phyloP scores from a whole-genome alignment of 2,113 vertebrate genomes.

The Gobiocypris rarus region DNA sequence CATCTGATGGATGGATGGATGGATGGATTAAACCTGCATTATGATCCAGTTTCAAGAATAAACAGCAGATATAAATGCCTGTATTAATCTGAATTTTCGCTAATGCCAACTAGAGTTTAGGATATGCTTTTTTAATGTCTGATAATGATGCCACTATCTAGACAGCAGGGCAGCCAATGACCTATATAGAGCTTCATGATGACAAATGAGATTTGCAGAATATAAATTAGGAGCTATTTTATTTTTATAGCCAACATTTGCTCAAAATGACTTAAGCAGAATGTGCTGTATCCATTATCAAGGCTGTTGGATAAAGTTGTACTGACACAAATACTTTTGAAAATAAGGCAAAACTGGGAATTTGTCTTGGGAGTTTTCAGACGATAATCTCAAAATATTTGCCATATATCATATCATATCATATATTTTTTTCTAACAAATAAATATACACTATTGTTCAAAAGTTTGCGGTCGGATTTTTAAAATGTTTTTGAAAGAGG shows the following conservation, averaged over 20 bases:
- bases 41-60: not conserved
- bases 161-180: not conserved
- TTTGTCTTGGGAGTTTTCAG: too few relatives aligned
- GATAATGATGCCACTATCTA: not conserved
- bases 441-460: not conserved
- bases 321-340: not conserved
- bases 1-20: too few relatives aligned
- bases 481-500: not conserved
- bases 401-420: too few relatives aligned
- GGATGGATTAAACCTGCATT: too few relatives aligned
- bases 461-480: not conserved
- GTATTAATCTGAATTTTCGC: not conserved
- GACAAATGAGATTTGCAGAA: not conserved
- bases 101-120: not conserved
- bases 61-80: not conserved
- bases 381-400: too few relatives aligned
- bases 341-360: not conserved
- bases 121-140: too few relatives aligned
- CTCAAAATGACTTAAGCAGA: not conserved
- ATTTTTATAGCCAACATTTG: not conserved
- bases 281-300: not conserved
- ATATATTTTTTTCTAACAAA: not conserved
- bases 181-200: not conserved
- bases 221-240: not conserved
- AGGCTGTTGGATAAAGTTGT: too few relatives aligned